phyloP scores from a whole-genome alignment of 2,113 vertebrate genomes.

The Pandion haliaetus region DNA sequence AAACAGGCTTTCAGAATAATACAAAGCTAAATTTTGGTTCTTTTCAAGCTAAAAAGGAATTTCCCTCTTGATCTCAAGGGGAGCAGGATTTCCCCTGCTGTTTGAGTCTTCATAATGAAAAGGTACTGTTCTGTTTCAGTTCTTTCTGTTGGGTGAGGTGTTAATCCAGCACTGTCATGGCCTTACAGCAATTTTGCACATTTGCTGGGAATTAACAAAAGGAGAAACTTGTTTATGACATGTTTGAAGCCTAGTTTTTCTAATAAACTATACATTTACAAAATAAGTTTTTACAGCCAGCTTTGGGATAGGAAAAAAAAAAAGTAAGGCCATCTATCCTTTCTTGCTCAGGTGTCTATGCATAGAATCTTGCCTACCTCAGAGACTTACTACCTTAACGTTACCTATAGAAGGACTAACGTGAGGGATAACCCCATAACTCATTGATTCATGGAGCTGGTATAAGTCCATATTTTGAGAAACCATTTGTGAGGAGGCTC shows the following conservation, averaged over 20 bases:
- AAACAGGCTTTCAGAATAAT: background rate
- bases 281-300: background rate
- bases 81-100: slow-evolving; percentile 19
- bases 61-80: background rate
- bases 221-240: background rate
- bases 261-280: background rate
- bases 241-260: background rate
- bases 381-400: background rate
- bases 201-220: background rate
- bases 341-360: background rate
- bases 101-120: background rate
- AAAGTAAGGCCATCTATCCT: background rate
- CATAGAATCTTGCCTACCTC: background rate
- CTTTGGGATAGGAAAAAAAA: background rate
- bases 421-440: background rate
- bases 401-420: background rate
- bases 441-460: background rate
- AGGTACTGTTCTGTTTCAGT: slow-evolving; percentile 19
- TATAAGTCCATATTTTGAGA: background rate
- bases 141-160: background rate
- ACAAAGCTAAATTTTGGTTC: background rate
- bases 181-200: background rate
- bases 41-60: slow-evolving; percentile 17
- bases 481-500: background rate
- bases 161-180: background rate